Percentiles rank a stretch among this genome's conserved stretches.
Evolutionary conservation across 2,113 vertebrate species (phyloP).

Genomic region (Brachionichthys hirsutus): DNA sequence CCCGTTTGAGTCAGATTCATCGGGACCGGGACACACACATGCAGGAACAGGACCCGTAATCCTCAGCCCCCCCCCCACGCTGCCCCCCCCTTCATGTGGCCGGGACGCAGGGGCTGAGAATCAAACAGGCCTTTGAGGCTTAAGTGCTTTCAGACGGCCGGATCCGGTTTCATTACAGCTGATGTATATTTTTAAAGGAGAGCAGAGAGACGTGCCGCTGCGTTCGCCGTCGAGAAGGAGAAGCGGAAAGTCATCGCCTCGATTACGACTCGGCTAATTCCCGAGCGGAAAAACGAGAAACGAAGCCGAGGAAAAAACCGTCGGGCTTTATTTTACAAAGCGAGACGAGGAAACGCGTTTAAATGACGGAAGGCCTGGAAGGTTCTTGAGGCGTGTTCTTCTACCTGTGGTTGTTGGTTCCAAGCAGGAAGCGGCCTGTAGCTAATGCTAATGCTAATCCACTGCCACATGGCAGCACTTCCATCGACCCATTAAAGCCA

Average conservation of each 20-base stretch:
- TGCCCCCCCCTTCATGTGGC: slow-evolving; percentile 40
- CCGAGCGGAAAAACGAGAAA: slow-evolving; percentile 29
- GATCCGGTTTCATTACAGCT: slow-evolving; percentile 54
- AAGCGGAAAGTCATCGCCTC: slow-evolving; percentile 58
- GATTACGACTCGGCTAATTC: slow-evolving; percentile 43
- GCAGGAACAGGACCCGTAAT: not conserved
- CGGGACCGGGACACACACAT: not conserved
- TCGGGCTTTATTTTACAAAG: no score
- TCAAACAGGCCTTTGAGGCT: slow-evolving; percentile 51
- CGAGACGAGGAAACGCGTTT: no score
- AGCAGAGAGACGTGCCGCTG: slow-evolving; percentile 39
- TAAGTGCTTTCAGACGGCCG: slow-evolving; percentile 66
- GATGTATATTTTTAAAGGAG: slow-evolving; percentile 66
- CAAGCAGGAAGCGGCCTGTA: no score
- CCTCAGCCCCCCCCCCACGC: slow-evolving; percentile 22
- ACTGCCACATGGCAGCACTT: no score
- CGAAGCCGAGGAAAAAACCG: not conserved
- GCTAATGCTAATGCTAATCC: no score
- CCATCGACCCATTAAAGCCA: no score
- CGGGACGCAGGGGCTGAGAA: slow-evolving; percentile 35
- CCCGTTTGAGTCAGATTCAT: slow-evolving; percentile 32
- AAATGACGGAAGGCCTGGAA: no score
- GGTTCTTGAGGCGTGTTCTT: no score
- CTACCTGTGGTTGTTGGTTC: no score
- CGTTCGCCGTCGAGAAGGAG: slow-evolving; percentile 34